Conservation (phyloP, 2,888 invertebrate genomes). For the Lithophane socia region DNA sequence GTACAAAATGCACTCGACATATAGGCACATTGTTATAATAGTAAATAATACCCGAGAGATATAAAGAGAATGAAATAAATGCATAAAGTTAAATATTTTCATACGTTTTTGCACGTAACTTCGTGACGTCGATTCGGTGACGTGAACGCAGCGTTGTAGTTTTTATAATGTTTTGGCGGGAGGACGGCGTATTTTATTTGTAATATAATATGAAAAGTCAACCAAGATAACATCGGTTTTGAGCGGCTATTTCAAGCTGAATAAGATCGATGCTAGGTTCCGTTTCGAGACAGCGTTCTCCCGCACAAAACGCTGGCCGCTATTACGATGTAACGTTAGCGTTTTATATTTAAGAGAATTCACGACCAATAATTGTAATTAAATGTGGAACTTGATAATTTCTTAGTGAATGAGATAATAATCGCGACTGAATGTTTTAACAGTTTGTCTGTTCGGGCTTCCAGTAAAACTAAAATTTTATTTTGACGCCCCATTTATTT, state of each 20-base stretch:
- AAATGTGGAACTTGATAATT: slow-evolving; percentile 85
- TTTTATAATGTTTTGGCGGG: slow-evolving; percentile 77
- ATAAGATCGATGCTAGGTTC: slow-evolving; percentile 41
- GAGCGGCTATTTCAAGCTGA: slow-evolving; percentile 41
- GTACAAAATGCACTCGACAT: slow-evolving; percentile 88
- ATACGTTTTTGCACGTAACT: slow-evolving; percentile 90
- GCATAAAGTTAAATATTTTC: slow-evolving; percentile 89
- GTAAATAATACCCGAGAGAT: slow-evolving; percentile 86
- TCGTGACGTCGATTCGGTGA: slow-evolving; percentile 77
- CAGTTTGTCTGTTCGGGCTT: slow-evolving; percentile 89
- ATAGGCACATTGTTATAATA: slow-evolving; percentile 89
- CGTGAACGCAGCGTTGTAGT: slow-evolving; percentile 78
- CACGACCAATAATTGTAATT: slow-evolving; percentile 90
- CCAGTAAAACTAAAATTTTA: slow-evolving; percentile 85
- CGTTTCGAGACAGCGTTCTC: slow-evolving; percentile 70
- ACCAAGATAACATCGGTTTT: slow-evolving; percentile 50
- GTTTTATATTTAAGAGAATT: slow-evolving; percentile 84
- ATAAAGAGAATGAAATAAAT: slow-evolving; percentile 82
- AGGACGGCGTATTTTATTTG: slow-evolving; percentile 71
- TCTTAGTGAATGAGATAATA: slow-evolving; percentile 88
- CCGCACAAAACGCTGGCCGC: slow-evolving; percentile 76
- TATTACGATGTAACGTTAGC: slow-evolving; percentile 81
- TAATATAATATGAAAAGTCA: slow-evolving; percentile 55
- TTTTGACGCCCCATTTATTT: slow-evolving; percentile 78
- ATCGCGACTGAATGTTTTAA: slow-evolving; percentile 88